These are phyloP conservation scores for Menidia menidia DNA, from an alignment of 2,797 vertebrate genomes.

Conservation along the genomic window DNA sequence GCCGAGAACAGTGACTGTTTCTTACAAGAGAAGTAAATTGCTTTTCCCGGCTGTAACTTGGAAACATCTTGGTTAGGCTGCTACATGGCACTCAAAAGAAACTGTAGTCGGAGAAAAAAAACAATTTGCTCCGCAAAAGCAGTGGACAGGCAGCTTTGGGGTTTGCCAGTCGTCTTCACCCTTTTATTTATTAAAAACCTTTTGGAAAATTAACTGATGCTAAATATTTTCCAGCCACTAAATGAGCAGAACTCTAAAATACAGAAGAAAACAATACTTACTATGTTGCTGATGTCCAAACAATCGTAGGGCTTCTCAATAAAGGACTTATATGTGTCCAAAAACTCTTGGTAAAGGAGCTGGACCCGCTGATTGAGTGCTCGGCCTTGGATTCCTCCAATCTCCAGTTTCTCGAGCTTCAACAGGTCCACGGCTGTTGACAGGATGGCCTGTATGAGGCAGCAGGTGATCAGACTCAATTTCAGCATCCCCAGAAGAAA, in stretches of 20 bases:
- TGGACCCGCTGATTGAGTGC: constrained; percentile 86
- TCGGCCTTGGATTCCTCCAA: constrained; percentile 88
- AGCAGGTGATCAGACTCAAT: background rate
- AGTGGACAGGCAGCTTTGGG: constrained; percentile 6
- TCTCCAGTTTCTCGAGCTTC: constrained; percentile 91
- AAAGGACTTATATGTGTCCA: constrained; percentile 82
- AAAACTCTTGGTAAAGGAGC: constrained; percentile 84
- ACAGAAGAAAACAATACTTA: constrained; percentile 43
- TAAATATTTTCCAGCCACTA: constrained; percentile 8
- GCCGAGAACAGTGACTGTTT: constrained; percentile 26
- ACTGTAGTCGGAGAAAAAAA: constrained; percentile 26
- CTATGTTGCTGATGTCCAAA: constrained; percentile 84
- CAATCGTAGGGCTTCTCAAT: constrained; percentile 85
- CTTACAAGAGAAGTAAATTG: constrained; percentile 57
- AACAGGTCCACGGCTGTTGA: constrained; percentile 86
- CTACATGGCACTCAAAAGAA: constrained; percentile 11
- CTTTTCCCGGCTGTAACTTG: constrained; percentile 44
- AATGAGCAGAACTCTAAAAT: background rate
- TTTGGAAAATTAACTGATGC: constrained; percentile 22
- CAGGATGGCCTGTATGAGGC: constrained; percentile 82
- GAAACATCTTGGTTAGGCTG: constrained; percentile 51
- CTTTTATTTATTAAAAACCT: constrained; percentile 15
- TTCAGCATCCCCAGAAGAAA: background rate
- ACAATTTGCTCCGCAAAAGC: constrained; percentile 28
- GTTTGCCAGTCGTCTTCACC: background rate